Percentiles rank a stretch among this genome's conserved stretches.
These are phyloP conservation scores for Drosophila kurseongensis DNA, from an alignment of 1,140 invertebrate genomes.

Conservation along the genomic window DNA sequence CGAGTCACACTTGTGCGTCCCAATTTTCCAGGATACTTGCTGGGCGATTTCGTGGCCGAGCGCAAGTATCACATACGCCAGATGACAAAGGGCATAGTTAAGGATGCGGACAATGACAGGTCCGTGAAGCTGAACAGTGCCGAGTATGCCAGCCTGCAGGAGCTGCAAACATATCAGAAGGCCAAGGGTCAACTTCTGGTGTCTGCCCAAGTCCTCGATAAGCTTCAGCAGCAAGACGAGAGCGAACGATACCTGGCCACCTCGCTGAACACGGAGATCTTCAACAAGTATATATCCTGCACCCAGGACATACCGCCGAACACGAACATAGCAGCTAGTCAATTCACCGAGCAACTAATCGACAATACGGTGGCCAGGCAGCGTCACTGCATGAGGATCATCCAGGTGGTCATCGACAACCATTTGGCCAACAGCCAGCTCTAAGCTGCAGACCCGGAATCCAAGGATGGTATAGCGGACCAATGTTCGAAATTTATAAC, in stretches of 20 bases:
- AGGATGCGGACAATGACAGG: constrained; percentile 28
- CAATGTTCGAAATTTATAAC: constrained; percentile 16
- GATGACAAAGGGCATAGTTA: constrained; percentile 67
- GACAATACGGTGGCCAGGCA: constrained; percentile 77
- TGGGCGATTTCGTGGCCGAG: constrained; percentile 81
- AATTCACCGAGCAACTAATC: constrained; percentile 78
- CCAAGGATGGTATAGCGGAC: constrained; percentile 13
- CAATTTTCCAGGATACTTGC: constrained; percentile 69
- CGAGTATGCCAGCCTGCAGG: constrained; percentile 73
- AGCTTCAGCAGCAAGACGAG: constrained; percentile 74
- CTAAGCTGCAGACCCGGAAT: constrained; percentile 12
- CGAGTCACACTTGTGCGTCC: constrained; percentile 48
- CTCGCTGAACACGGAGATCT: constrained; percentile 80
- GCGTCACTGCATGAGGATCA: constrained; percentile 75
- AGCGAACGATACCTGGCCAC: constrained; percentile 70
- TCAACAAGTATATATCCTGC: constrained; percentile 81
- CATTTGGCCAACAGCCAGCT: constrained; percentile 73
- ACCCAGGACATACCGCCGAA: constrained; percentile 81
- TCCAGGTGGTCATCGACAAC: constrained; percentile 77
- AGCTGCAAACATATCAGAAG: constrained; percentile 74
- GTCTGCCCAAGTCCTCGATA: constrained; percentile 68
- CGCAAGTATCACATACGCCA: constrained; percentile 81
- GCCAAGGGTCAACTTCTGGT: constrained; percentile 66
- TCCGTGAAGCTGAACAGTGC: constrained; percentile 62
- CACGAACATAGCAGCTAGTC: constrained; percentile 72